Conservation (phyloP, 30 jellyfish, hydroid and myxozoan genomes). For the Cassiopea xamachana region DNA sequence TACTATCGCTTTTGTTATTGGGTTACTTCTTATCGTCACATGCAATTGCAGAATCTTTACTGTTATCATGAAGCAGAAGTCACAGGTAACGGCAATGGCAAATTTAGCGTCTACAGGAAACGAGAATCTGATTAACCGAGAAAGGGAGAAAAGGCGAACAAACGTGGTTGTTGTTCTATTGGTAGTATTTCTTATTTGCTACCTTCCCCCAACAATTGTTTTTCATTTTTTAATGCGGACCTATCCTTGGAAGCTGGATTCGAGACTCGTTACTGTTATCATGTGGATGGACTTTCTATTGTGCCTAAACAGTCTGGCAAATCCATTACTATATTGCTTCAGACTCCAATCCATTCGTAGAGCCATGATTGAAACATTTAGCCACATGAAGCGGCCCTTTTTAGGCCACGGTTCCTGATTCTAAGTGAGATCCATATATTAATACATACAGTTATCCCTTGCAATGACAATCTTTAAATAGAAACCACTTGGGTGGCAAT, state of each 20-base stretch:
- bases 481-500: too few relatives aligned
- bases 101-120: background rate
- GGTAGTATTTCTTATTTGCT: background rate
- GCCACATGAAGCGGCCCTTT: background rate
- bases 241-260: background rate
- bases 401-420: too few relatives aligned
- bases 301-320: conserved; percentile 15
- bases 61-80: background rate
- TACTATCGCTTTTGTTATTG: background rate
- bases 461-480: too few relatives aligned
- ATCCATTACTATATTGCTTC: conserved; percentile 10
- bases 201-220: background rate
- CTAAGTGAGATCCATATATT: too few relatives aligned
- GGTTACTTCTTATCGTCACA: background rate
- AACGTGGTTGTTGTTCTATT: background rate
- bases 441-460: too few relatives aligned
- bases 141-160: background rate
- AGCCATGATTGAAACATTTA: conserved; percentile 1
- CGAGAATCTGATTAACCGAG: background rate
- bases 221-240: too few relatives aligned
- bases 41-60: background rate
- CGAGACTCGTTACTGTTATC: background rate
- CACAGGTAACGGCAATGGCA: background rate
- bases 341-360: background rate
- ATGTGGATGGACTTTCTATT: conserved; percentile 24